These are phyloP conservation scores for Gambelia wislizenii DNA, from an alignment of 2,797 vertebrate species.

Conservation along the genomic window DNA sequence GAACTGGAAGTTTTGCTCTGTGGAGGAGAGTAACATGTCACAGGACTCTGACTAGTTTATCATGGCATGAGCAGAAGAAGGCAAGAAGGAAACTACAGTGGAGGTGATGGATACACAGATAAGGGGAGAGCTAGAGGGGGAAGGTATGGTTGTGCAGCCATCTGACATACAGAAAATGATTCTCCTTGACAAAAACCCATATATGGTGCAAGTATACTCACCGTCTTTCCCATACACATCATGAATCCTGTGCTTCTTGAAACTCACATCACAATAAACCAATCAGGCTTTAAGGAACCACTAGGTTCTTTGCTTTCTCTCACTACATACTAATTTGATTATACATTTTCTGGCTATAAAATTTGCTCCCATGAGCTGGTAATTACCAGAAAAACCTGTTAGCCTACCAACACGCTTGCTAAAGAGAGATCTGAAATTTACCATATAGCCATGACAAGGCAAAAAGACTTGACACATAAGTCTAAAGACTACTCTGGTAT, in stretches of 20 bases:
- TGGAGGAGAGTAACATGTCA: constrained; percentile 14
- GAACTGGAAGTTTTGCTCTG: constrained; percentile 43
- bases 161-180: neutral
- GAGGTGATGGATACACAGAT: neutral
- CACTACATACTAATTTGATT: neutral
- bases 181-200: neutral
- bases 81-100: neutral
- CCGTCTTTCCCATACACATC: neutral
- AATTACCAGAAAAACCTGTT: neutral
- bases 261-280: neutral
- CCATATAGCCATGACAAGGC: neutral
- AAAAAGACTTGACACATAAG: neutral
- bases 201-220: neutral
- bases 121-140: neutral
- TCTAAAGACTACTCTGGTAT: neutral
- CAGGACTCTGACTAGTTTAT: neutral
- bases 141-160: neutral
- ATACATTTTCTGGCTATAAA: neutral
- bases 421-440: neutral
- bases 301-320: neutral
- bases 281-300: neutral
- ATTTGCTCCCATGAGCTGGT: neutral
- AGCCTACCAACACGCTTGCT: neutral
- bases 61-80: neutral
- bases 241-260: neutral